Evolutionary conservation across 2,888 invertebrate genomes (phyloP).

Genomic region (Drosophila bunnanda): DNA sequence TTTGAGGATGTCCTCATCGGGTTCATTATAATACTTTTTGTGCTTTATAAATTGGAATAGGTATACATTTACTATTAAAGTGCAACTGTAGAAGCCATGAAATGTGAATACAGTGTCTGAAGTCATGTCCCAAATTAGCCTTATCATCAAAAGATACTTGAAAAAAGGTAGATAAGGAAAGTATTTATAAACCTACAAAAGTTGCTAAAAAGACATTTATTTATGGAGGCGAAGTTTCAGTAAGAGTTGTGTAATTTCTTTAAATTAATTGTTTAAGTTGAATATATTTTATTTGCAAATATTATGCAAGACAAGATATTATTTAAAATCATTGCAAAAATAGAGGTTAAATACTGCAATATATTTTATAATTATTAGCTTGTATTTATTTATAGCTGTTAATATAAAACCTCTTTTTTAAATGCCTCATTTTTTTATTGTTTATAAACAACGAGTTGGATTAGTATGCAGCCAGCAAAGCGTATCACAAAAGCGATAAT

Average conservation of each 20-base stretch:
- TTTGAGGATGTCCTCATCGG: constrained; percentile 5
- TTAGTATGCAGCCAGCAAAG: constrained; percentile 20
- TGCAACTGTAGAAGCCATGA: background rate
- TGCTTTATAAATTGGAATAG: too few relatives aligned
- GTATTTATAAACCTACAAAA: constrained; percentile 4
- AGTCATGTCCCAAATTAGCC: constrained; percentile 44
- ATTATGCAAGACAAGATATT: background rate
- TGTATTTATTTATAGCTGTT: background rate
- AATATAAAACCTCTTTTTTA: background rate
- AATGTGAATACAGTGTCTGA: constrained; percentile 11
- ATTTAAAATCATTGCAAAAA: background rate
- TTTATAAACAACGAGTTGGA: constrained; percentile 20
- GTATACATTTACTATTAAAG: background rate
- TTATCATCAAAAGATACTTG: constrained; percentile 35
- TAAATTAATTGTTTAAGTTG: background rate
- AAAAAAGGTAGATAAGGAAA: constrained; percentile 19
- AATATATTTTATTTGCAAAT: background rate
- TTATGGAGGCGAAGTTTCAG: background rate
- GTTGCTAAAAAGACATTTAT: constrained; percentile 11
- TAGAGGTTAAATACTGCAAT: background rate
- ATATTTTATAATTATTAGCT: background rate
- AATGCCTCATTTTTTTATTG: background rate
- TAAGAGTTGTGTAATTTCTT: background rate
- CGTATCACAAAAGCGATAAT: constrained; percentile 14
- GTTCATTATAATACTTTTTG: background rate